phyloP scores from a whole-genome alignment of 2,113 vertebrate genomes.

The Parotia lawesii region DNA sequence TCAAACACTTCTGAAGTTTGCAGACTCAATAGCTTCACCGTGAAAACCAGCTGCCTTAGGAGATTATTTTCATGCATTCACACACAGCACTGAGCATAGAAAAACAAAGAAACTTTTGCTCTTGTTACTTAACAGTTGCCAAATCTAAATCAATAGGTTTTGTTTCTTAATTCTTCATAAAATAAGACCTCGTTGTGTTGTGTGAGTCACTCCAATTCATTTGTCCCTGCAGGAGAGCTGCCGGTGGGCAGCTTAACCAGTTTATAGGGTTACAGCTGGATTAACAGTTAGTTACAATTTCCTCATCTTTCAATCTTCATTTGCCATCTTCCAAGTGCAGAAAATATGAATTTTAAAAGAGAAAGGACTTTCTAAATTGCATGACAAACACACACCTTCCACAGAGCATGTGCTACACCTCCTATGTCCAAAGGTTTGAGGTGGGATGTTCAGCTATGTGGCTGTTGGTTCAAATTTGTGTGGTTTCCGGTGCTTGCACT shows the following conservation, averaged over 20 bases:
- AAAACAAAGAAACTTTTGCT: conserved; percentile 35
- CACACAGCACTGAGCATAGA: not conserved
- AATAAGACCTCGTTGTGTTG: not conserved
- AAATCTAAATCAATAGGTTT: conserved; percentile 19
- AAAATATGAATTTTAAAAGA: not conserved
- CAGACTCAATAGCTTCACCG: not conserved
- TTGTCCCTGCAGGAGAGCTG: not conserved
- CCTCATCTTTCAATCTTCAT: not conserved
- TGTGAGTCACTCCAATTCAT: not conserved
- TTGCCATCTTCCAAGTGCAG: not conserved
- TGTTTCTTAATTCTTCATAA: not conserved
- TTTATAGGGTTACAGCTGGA: not conserved
- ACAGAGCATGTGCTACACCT: not conserved
- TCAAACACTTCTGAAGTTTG: not conserved
- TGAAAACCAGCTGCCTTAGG: not conserved
- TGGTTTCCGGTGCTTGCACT: not conserved
- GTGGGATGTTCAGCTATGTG: not conserved
- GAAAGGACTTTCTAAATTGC: not conserved
- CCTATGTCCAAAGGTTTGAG: not conserved
- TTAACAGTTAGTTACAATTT: not conserved
- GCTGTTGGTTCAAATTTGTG: not conserved
- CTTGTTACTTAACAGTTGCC: not conserved
- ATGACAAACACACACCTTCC: not conserved
- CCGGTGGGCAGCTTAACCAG: not conserved
- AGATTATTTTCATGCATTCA: not conserved